Conservation (phyloP, 2,113 vertebrate genomes). For the Bujurquina vittata region DNA sequence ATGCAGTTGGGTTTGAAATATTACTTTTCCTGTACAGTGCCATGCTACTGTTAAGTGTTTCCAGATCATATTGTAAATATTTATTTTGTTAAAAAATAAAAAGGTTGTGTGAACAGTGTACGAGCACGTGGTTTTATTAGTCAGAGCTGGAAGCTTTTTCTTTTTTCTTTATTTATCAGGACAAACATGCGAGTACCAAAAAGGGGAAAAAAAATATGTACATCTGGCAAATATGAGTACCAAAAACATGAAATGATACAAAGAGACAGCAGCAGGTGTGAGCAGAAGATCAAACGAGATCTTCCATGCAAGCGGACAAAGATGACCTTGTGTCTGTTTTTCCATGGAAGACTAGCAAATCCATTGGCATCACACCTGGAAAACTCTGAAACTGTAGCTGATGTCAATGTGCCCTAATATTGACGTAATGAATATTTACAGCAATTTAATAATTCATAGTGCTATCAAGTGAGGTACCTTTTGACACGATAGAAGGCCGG, state of each 20-base stretch:
- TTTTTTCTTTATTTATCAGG: slow-evolving; percentile 61
- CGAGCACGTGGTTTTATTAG: background rate
- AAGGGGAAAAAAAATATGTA: slow-evolving; percentile 66
- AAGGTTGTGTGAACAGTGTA: slow-evolving; percentile 56
- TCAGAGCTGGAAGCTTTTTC: slow-evolving; percentile 1
- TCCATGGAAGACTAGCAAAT: slow-evolving; percentile 27
- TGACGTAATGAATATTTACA: slow-evolving; percentile 64
- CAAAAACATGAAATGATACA: slow-evolving; percentile 56
- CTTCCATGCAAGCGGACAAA: background rate
- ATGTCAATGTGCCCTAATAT: slow-evolving; percentile 25
- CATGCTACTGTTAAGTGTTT: slow-evolving; percentile 64
- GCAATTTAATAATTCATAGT: slow-evolving; percentile 43
- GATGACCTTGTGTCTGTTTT: accelerated
- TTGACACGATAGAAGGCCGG: slow-evolving; percentile 24
- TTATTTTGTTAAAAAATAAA: slow-evolving; percentile 81
- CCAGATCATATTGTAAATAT: slow-evolving; percentile 72
- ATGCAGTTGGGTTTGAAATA: slow-evolving; percentile 26
- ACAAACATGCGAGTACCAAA: slow-evolving; percentile 69
- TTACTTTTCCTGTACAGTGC: slow-evolving; percentile 45
- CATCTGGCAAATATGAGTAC: slow-evolving; percentile 68
- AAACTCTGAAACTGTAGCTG: slow-evolving; percentile 29
- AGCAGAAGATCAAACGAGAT: background rate
- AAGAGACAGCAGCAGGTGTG: background rate
- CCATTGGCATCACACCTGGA: slow-evolving; percentile 44
- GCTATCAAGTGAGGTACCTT: slow-evolving; percentile 57